These are phyloP conservation scores for Rhea pennata DNA, from an alignment of 2,113 vertebrate species.

Conservation along the genomic window DNA sequence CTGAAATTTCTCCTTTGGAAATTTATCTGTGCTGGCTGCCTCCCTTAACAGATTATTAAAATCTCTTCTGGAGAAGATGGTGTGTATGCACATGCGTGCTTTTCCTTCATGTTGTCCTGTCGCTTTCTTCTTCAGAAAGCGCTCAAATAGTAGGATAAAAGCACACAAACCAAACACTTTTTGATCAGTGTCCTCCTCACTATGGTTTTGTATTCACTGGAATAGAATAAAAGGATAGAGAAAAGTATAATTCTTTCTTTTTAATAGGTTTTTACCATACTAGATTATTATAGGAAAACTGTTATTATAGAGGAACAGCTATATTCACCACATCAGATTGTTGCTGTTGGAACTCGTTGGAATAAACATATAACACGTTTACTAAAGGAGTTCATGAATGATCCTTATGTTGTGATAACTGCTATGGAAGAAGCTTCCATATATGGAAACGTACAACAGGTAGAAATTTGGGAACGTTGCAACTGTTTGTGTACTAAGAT, in stretches of 20 bases:
- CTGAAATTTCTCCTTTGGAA: neutral
- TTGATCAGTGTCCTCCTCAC: neutral
- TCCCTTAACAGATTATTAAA: neutral
- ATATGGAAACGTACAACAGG: conserved; percentile 90
- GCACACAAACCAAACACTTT: neutral
- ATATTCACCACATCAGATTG: conserved; percentile 77
- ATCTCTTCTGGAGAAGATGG: neutral
- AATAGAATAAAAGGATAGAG: neutral
- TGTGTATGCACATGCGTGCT: neutral
- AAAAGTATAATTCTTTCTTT: neutral
- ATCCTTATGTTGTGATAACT: conserved; percentile 84
- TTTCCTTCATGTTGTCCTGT: neutral
- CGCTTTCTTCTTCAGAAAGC: neutral
- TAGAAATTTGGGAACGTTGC: neutral
- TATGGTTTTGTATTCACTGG: neutral
- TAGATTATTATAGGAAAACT: conserved; percentile 84
- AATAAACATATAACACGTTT: conserved; percentile 73
- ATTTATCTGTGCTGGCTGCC: neutral
- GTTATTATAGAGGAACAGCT: conserved; percentile 57
- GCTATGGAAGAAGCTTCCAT: conserved; percentile 86
- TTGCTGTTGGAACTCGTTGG: conserved; percentile 85
- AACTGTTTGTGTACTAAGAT: neutral
- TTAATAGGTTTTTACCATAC: conserved; percentile 81
- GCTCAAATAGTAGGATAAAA: neutral
- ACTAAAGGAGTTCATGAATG: conserved; percentile 80